Evolutionary conservation across 2,113 vertebrate genomes (phyloP).

Genomic region (Petromus typicus): DNA sequence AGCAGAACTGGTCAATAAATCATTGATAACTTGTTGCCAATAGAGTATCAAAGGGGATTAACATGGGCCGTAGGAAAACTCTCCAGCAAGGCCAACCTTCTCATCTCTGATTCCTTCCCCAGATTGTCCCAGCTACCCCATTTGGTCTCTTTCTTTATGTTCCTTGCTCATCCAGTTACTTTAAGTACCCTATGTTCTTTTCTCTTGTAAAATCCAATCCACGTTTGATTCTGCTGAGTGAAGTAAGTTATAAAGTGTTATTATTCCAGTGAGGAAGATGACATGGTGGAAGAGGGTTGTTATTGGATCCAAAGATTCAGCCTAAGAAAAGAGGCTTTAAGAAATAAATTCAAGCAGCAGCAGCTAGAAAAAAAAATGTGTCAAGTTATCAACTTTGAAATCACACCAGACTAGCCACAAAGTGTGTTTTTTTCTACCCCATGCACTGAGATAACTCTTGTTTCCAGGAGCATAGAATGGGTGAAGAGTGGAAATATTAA

Average conservation of each 20-base stretch:
- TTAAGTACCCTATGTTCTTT: neutral
- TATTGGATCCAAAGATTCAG: slow-evolving; percentile 6
- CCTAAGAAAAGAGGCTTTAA: slow-evolving; percentile 2
- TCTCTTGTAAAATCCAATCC: neutral
- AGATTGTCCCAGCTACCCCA: neutral
- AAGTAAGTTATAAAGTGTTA: neutral
- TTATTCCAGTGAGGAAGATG: slow-evolving; percentile 1
- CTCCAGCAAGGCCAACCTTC: neutral
- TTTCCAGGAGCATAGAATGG: neutral
- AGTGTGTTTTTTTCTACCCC: neutral
- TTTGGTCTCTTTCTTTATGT: slow-evolving; percentile 1
- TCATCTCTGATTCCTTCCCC: neutral
- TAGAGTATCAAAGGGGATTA: neutral
- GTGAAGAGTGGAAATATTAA: neutral
- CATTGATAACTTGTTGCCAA: neutral
- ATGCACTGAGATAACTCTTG: neutral
- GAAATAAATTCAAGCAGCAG: neutral
- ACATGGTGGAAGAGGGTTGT: neutral
- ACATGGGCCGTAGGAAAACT: neutral
- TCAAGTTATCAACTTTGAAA: slow-evolving; percentile 30
- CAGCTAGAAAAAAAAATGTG: neutral
- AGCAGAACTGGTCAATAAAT: slow-evolving; percentile 16
- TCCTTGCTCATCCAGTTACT: neutral
- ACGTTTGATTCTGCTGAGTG: slow-evolving; percentile 1
- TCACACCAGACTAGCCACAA: slow-evolving; percentile 9